A percentile compares a stretch with the other conserved stretches of the same genome.
These are phyloP conservation scores for Neotragus moschatus DNA, from an alignment of 2,113 vertebrate species.

Conservation along the genomic window DNA sequence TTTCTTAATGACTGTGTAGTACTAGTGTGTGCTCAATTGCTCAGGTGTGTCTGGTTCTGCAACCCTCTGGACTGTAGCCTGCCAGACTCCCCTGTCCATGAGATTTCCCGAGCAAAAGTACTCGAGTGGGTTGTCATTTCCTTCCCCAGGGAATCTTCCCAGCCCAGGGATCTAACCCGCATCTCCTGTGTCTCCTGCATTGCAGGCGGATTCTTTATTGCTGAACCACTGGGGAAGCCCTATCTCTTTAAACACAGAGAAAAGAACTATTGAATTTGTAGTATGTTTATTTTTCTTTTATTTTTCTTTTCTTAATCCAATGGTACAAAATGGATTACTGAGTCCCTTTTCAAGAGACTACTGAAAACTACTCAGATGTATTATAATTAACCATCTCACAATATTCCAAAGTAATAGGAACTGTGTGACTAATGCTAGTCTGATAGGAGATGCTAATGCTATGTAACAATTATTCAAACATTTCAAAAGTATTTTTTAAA, in stretches of 20 bases:
- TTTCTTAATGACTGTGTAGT: neutral
- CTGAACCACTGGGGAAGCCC: neutral
- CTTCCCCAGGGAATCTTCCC: neutral
- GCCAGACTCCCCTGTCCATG: neutral
- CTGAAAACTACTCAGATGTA: neutral
- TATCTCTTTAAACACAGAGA: neutral
- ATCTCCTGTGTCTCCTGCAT: neutral
- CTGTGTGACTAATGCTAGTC: neutral
- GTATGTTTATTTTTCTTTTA: neutral
- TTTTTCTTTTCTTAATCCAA: neutral
- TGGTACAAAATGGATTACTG: neutral
- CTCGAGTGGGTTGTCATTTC: neutral
- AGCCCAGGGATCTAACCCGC: accelerated
- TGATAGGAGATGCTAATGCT: neutral
- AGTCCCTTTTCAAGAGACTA: neutral
- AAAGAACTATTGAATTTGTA: neutral
- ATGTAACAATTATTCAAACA: neutral
- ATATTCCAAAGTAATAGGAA: neutral
- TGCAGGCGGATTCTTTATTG: neutral
- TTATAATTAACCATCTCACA: neutral
- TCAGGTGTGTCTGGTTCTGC: neutral
- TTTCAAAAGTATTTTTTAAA: neutral
- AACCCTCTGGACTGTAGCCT: neutral
- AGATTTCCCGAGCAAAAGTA: neutral
- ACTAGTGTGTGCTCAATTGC: neutral